phyloP scores from a whole-genome alignment of 23 tunicate species.

The Ciona savignyi region DNA sequence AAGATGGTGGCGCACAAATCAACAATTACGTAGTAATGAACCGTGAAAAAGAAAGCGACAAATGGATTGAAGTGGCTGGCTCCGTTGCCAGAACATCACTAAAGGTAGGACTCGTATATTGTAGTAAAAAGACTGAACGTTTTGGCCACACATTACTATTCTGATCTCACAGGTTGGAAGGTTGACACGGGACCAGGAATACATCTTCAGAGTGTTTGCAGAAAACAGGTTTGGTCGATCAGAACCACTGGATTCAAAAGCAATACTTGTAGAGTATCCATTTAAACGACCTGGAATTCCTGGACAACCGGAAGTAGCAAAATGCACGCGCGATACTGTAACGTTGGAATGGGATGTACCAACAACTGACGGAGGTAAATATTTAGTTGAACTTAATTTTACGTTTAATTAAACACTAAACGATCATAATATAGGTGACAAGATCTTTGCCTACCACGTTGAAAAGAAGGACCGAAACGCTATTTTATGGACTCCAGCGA shows the following conservation, averaged over 20 bases:
- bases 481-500: conserved; percentile 75
- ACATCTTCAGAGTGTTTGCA: conserved; percentile 79
- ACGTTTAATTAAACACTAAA: too few relatives aligned
- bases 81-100: conserved; percentile 64
- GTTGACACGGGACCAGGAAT: conserved; percentile 54
- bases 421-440: too few relatives aligned
- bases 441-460: conserved; percentile 75
- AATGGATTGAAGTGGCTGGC: conserved; percentile 74
- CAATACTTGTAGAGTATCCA: conserved; percentile 48
- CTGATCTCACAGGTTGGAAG: conserved; percentile 33
- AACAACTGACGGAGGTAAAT: conserved; percentile 64
- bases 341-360: conserved; percentile 60
- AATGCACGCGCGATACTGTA: conserved; percentile 44
- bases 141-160: too few relatives aligned
- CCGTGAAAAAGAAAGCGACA: conserved; percentile 57
- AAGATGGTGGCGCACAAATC: conserved; percentile 93
- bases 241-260: conserved; percentile 53
- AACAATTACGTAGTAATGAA: conserved; percentile 80
- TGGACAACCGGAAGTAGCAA: conserved; percentile 42
- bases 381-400: neutral
- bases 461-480: conserved; percentile 91
- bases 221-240: conserved; percentile 87
- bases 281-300: conserved; percentile 78
- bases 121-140: conserved; percentile 35
- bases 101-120: conserved; percentile 46